These are phyloP conservation scores for Oreochromis spilurus DNA, from an alignment of 2,113 vertebrate species.

Conservation along the genomic window DNA sequence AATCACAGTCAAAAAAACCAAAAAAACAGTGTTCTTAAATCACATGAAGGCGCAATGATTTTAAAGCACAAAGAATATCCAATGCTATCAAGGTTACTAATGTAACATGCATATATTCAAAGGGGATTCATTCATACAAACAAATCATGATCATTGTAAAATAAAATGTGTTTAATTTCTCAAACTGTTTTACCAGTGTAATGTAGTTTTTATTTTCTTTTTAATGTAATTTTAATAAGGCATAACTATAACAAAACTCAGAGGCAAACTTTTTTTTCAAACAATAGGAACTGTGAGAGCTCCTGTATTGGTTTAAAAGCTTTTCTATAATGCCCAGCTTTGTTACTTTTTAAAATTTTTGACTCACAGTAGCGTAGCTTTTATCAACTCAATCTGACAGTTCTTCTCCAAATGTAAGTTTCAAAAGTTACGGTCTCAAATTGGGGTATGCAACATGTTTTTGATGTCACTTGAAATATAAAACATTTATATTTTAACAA, in stretches of 20 bases:
- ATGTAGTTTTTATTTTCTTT: background rate
- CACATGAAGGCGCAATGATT: background rate
- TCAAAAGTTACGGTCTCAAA: background rate
- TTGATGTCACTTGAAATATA: background rate
- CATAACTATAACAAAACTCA: background rate
- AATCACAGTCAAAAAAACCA: background rate
- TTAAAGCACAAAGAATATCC: background rate
- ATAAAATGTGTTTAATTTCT: background rate
- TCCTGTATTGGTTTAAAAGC: background rate
- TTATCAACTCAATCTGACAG: background rate
- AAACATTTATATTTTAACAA: background rate
- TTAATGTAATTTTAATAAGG: background rate
- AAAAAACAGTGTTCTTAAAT: background rate
- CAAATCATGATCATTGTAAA: background rate
- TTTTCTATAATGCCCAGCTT: background rate
- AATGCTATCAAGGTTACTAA: background rate
- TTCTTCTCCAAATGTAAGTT: background rate
- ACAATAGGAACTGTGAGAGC: background rate
- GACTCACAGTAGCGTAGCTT: background rate
- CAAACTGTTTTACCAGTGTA: background rate
- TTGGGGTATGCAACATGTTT: background rate
- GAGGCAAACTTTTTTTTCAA: background rate
- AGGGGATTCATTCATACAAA: background rate
- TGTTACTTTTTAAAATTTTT: accelerated
- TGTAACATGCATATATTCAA: background rate